These are phyloP conservation scores for Morpho deidamia DNA, from an alignment of 2,888 invertebrate species.

Conservation along the genomic window DNA sequence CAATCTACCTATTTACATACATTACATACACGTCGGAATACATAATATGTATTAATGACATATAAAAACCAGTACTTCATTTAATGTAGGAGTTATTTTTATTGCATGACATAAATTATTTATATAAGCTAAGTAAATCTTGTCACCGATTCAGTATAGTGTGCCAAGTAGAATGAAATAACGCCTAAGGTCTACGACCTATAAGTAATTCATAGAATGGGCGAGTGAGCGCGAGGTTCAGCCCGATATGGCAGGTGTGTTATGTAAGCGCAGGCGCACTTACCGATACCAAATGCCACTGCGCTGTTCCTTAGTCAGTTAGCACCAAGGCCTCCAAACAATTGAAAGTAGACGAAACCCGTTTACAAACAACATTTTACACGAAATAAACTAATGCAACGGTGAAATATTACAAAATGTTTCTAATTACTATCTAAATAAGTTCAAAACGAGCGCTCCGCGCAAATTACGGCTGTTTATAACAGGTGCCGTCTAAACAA, in stretches of 20 bases:
- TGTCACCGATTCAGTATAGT: slow-evolving; percentile 41
- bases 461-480: slow-evolving; percentile 45
- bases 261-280: slow-evolving; percentile 66
- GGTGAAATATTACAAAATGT: not conserved
- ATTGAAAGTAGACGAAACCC: slow-evolving; percentile 61
- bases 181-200: slow-evolving; percentile 71
- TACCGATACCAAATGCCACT: slow-evolving; percentile 60
- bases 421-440: slow-evolving; percentile 3
- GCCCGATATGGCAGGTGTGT: slow-evolving; percentile 76
- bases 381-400: not conserved
- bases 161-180: slow-evolving; percentile 54
- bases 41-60: not conserved
- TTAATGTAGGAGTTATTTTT: not conserved
- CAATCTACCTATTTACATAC: not conserved
- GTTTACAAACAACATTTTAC: slow-evolving; percentile 7
- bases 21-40: not conserved
- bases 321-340: slow-evolving; percentile 60
- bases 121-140: slow-evolving; percentile 28
- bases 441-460: slow-evolving; percentile 34
- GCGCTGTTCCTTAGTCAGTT: slow-evolving; percentile 56
- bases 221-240: slow-evolving; percentile 70
- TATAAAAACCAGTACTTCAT: not conserved
- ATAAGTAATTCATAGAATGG: slow-evolving; percentile 75
- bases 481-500: slow-evolving; percentile 42
- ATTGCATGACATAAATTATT: slow-evolving; percentile 5